Evolutionary conservation across 2,797 vertebrate species (phyloP).

Genomic region (Platyrinchus mystaceus): DNA sequence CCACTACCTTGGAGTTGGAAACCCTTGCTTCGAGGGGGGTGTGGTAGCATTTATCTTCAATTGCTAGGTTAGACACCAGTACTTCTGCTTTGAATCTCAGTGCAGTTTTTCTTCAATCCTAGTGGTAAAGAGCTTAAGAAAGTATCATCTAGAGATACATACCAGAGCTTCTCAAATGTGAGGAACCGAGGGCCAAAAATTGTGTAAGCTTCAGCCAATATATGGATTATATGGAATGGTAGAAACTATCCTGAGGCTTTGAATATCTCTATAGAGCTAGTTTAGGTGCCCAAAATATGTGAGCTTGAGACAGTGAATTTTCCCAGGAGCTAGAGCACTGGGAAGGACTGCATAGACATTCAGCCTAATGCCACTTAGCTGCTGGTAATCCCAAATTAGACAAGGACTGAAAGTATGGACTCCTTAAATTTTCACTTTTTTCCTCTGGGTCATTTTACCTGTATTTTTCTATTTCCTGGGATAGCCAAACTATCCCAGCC

Average conservation of each 20-base stretch:
- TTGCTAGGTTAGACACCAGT: not conserved
- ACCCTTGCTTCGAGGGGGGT: not conserved
- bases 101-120: not conserved
- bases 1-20: not conserved
- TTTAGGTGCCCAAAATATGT: not conserved
- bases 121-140: not conserved
- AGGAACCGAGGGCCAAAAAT: not conserved
- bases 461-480: not conserved
- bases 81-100: not conserved
- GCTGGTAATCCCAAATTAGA: not conserved
- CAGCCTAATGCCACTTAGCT: not conserved
- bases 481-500: not conserved
- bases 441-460: not conserved
- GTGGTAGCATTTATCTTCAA: not conserved
- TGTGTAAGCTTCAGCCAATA: not conserved
- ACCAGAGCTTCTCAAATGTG: not conserved
- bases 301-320: not conserved
- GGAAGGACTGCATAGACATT: not conserved
- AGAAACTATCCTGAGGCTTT: not conserved
- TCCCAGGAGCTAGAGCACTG: not conserved
- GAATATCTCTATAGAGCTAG: not conserved
- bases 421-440: not conserved
- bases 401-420: not conserved
- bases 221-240: accelerated
- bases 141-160: not conserved